Evolutionary conservation across 1,140 invertebrate genomes (phyloP).

Genomic region (Holcopasites calliopsidis): DNA sequence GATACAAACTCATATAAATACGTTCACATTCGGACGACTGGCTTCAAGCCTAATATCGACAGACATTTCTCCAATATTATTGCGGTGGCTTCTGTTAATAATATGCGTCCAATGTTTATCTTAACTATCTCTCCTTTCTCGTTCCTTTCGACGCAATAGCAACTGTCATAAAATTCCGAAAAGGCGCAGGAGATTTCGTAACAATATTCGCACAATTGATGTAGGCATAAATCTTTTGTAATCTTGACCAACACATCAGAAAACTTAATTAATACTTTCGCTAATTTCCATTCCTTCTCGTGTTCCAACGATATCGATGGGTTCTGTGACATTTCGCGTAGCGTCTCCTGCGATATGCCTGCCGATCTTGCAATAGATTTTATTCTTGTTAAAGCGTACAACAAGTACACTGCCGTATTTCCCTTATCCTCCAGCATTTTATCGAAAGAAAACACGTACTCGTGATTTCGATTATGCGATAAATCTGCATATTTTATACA

Average conservation of each 20-base stretch:
- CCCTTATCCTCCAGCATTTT: conserved; percentile 99
- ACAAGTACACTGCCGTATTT: conserved; percentile 98
- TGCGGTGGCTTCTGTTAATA: conserved; percentile 96
- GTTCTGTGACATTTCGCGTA: conserved; percentile 81
- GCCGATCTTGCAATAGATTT: conserved; percentile 92
- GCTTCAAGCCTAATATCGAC: conserved; percentile 93
- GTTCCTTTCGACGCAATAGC: conserved; percentile 98
- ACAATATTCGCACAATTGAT: conserved; percentile 96
- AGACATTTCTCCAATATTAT: conserved; percentile 93
- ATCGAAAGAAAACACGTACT: conserved; percentile 99
- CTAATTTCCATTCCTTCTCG: conserved; percentile 97
- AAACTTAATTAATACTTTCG: conserved; percentile 91
- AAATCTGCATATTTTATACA: conserved; percentile 99
- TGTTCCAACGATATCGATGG: conserved; percentile 88
- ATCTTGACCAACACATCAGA: conserved; percentile 93
- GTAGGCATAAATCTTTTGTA: conserved; percentile 91
- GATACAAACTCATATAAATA: neutral
- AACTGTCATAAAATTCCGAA: conserved; percentile 98
- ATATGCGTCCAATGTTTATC: conserved; percentile 92
- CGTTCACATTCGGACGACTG: conserved; percentile 93
- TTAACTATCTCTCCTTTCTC: conserved; percentile 88
- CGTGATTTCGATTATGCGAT: conserved; percentile 94
- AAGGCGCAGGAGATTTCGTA: conserved; percentile 97
- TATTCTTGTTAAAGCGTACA: conserved; percentile 98
- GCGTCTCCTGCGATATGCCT: conserved; percentile 82